Evolutionary conservation across 2,888 invertebrate species (phyloP).

Genomic region (Augochlorella aurata): DNA sequence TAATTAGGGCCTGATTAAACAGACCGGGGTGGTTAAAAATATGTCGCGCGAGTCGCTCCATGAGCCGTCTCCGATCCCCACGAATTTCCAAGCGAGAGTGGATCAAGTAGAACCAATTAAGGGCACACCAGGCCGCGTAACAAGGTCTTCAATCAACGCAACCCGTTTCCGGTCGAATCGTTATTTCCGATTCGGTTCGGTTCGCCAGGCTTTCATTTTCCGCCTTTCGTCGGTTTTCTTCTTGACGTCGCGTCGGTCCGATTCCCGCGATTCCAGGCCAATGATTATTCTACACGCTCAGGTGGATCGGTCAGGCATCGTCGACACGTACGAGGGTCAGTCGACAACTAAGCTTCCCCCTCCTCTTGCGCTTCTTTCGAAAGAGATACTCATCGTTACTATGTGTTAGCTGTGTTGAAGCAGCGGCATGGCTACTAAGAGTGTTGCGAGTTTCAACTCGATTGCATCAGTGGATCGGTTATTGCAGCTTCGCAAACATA

Average conservation of each 20-base stretch:
- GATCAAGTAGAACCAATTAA: constrained; percentile 23
- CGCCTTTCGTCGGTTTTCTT: constrained; percentile 36
- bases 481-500: no score
- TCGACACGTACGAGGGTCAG: constrained; percentile 9
- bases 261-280: constrained; percentile 57
- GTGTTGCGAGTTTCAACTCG: no score
- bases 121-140: neutral
- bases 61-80: neutral
- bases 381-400: neutral
- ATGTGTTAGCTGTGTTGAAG: no score
- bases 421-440: no score
- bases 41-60: neutral
- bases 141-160: constrained; percentile 13
- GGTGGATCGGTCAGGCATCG: constrained; percentile 23
- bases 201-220: constrained; percentile 14
- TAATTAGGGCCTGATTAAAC: neutral
- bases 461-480: no score
- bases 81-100: constrained; percentile 3
- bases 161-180: constrained; percentile 23
- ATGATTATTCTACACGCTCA: constrained; percentile 63
- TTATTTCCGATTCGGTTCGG: constrained; percentile 31
- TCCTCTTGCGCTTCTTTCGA: neutral
- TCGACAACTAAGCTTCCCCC: no score
- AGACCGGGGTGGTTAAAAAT: neutral
- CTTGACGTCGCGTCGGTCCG: constrained; percentile 24